phyloP scores from a whole-genome alignment of 2,797 vertebrate species.

The Pyrrhura leucotis region DNA sequence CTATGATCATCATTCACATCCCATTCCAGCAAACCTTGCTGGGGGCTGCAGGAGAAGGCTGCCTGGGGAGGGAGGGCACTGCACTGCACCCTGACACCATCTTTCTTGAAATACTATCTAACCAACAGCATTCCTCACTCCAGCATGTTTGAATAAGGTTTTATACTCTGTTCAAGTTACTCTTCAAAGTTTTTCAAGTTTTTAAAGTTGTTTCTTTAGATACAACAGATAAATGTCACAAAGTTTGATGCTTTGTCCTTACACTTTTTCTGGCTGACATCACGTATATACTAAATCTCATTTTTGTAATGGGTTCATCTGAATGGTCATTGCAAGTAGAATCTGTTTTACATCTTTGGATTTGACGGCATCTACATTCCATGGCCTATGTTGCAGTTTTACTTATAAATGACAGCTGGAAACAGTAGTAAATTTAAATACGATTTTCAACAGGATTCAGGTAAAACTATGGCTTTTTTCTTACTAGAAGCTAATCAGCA shows the following conservation, averaged over 20 bases:
- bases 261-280: neutral
- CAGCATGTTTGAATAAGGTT: neutral
- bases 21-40: accelerated
- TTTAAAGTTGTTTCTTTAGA: neutral
- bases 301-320: neutral
- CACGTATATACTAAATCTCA: neutral
- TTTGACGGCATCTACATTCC: neutral
- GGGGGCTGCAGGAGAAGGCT: neutral
- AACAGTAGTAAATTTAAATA: neutral
- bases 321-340: neutral
- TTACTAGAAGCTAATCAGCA: neutral
- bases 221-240: neutral
- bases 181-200: neutral
- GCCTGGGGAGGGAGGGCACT: neutral
- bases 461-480: neutral
- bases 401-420: neutral
- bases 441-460: neutral
- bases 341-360: neutral
- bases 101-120: neutral
- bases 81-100: neutral
- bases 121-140: neutral
- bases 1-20: accelerated
- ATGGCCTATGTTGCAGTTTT: neutral
- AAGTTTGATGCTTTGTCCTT: neutral
- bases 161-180: neutral